Percentiles rank a stretch among this genome's conserved stretches.
phyloP scores from a whole-genome alignment of 1,140 invertebrate genomes.

The Caenorhabditis remanei region DNA sequence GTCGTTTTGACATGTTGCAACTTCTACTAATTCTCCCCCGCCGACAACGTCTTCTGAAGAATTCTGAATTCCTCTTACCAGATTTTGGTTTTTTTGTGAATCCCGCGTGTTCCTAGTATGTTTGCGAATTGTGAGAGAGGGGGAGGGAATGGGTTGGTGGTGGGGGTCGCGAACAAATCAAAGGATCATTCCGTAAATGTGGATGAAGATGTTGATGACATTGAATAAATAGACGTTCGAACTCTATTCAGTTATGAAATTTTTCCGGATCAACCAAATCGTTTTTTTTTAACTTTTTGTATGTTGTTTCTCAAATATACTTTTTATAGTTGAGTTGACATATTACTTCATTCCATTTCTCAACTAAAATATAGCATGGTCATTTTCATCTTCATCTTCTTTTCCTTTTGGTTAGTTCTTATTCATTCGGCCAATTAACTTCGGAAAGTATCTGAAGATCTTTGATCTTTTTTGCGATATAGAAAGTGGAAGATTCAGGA shows the following conservation, averaged over 20 bases:
- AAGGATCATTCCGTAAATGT: neutral
- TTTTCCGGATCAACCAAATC: too few species aligned
- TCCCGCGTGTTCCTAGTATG: slow-evolving; percentile 4
- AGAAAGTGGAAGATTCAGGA: neutral
- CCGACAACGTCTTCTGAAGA: neutral
- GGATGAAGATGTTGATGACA: neutral
- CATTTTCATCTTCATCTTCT: neutral
- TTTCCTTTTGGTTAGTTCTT: neutral
- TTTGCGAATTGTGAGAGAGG: neutral
- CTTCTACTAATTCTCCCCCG: neutral
- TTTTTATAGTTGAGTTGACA: neutral
- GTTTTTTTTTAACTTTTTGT: neutral
- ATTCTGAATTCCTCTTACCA: neutral
- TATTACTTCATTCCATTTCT: neutral
- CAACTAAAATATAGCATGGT: neutral
- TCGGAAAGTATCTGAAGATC: neutral
- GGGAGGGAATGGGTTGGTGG: neutral
- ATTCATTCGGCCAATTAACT: neutral
- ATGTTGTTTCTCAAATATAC: neutral
- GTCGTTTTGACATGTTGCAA: slow-evolving; percentile 16
- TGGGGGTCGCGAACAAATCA: neutral
- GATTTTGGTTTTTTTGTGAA: neutral
- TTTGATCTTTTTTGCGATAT: neutral
- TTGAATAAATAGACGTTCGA: slow-evolving; percentile 10
- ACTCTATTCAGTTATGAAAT: neutral